Evolutionary conservation across 2,797 vertebrate species (phyloP).

Genomic region (Dendrocincla tyrannina): DNA sequence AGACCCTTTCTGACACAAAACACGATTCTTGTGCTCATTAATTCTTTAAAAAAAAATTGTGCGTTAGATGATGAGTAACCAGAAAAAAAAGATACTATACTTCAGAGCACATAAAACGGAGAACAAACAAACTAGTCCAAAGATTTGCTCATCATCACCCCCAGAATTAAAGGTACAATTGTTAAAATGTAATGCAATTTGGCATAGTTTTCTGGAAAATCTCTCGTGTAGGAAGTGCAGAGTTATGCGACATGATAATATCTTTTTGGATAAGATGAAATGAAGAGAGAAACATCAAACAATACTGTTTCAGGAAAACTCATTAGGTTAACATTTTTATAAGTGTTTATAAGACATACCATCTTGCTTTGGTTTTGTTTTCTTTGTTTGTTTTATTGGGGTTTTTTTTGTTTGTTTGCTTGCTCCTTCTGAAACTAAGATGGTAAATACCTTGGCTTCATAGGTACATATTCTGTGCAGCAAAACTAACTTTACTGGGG

Average conservation of each 20-base stretch:
- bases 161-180: neutral
- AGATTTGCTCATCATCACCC: neutral
- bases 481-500: neutral
- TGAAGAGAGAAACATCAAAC: neutral
- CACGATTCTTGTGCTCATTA: accelerated
- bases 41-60: neutral
- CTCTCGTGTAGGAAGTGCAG: neutral
- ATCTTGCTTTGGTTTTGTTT: neutral
- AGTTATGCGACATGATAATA: accelerated
- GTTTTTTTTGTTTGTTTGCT: no score
- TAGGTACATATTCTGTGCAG: neutral
- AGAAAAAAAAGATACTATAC: accelerated
- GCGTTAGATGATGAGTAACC: neutral
- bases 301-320: neutral
- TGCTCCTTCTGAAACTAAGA: accelerated
- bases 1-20: neutral
- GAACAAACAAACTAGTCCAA: neutral
- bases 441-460: neutral
- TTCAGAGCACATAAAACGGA: neutral
- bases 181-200: neutral
- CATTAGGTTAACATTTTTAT: neutral
- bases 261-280: neutral
- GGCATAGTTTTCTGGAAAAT: neutral
- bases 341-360: neutral
- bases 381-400: neutral